Evolutionary conservation across 2,113 vertebrate species (phyloP).

Genomic region (Cyanoramphus novaezelandiae): DNA sequence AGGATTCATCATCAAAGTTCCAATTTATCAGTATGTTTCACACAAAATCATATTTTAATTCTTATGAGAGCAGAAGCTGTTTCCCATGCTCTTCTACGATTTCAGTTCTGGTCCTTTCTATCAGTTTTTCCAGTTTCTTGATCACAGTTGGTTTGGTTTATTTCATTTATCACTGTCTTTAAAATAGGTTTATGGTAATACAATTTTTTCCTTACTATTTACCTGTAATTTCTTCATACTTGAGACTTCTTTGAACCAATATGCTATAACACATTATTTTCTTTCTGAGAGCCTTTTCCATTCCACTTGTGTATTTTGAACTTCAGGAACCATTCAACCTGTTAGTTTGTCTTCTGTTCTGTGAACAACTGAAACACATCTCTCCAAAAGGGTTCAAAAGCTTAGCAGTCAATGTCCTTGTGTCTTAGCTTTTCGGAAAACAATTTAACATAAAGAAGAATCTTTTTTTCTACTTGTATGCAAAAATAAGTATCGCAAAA

Average conservation of each 20-base stretch:
- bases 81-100: neutral
- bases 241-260: neutral
- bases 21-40: neutral
- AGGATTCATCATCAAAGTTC: neutral
- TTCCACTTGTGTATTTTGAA: neutral
- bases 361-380: neutral
- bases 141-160: neutral
- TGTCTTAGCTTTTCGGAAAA: neutral
- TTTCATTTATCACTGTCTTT: neutral
- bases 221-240: neutral
- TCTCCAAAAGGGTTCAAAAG: neutral
- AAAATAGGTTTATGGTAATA: neutral
- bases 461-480: neutral
- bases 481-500: neutral
- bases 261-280: neutral
- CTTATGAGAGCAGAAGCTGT: neutral
- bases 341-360: neutral
- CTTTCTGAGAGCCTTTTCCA: accelerated
- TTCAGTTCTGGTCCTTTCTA: neutral
- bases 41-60: neutral
- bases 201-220: neutral
- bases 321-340: neutral
- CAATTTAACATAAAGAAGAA: neutral
- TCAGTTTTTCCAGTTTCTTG: neutral
- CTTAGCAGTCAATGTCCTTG: neutral